These are phyloP conservation scores for Heterodera filipjevi DNA, from an alignment of 2,888 invertebrate species.

Conservation along the genomic window DNA sequence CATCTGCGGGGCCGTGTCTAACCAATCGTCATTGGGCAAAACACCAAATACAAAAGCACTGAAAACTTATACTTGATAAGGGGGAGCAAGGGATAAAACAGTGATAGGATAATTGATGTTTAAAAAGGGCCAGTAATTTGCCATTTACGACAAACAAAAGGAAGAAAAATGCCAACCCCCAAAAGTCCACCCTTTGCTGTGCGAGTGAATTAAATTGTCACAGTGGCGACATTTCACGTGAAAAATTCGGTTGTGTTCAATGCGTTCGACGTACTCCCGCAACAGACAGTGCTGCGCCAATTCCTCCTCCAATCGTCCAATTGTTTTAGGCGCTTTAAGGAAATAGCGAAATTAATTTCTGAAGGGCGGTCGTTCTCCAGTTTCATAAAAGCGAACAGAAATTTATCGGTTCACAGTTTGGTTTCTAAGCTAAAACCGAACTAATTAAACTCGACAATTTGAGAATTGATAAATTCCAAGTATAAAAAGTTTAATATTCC, in stretches of 20 bases:
- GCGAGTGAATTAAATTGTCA: slow-evolving; percentile 25
- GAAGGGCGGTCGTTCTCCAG: too few species aligned
- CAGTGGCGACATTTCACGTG: slow-evolving; percentile 32
- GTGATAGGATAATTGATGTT: neutral
- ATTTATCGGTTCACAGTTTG: too few species aligned
- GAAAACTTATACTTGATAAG: neutral
- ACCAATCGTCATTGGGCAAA: slow-evolving; percentile 52
- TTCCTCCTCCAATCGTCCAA: slow-evolving; percentile 50
- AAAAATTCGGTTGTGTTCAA: slow-evolving; percentile 19
- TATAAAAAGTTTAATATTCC: too few species aligned
- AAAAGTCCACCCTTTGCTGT: slow-evolving; percentile 26
- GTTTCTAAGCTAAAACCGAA: too few species aligned
- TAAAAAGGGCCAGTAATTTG: neutral
- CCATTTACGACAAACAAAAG: too few species aligned
- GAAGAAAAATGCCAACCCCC: neutral
- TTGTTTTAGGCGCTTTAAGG: slow-evolving; percentile 48
- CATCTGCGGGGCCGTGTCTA: slow-evolving; percentile 49
- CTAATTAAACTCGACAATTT: neutral
- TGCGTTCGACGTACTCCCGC: slow-evolving; percentile 32
- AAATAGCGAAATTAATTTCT: neutral
- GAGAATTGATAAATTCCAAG: too few species aligned
- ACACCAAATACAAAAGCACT: slow-evolving; percentile 31
- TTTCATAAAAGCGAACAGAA: too few species aligned
- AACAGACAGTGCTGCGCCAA: slow-evolving; percentile 31
- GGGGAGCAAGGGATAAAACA: neutral